Percentiles rank a stretch among this genome's conserved stretches.
phyloP scores from a whole-genome alignment of 2,113 vertebrate species.

The Cariama cristata region DNA sequence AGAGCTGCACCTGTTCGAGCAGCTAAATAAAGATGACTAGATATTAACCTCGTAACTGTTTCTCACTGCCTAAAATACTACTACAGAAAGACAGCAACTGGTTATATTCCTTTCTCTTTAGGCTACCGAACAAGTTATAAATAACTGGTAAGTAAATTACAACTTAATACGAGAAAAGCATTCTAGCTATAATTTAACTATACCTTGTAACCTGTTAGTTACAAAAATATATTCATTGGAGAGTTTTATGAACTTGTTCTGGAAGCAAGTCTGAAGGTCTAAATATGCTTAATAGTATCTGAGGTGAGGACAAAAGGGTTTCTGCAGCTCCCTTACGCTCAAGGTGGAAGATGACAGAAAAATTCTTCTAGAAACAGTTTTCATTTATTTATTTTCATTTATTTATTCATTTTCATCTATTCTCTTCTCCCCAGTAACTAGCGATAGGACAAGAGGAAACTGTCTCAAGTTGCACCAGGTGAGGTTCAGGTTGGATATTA shows the following conservation, averaged over 20 bases:
- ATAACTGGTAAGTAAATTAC: background rate
- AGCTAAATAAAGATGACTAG: background rate
- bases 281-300: background rate
- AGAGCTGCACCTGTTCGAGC: background rate
- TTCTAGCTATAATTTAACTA: background rate
- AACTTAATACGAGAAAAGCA: background rate
- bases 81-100: background rate
- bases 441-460: too few species aligned
- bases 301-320: background rate
- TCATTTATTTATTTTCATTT: background rate
- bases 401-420: too few species aligned
- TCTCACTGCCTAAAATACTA: background rate
- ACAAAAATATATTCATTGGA: background rate
- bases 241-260: background rate
- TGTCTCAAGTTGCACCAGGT: too few species aligned
- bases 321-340: background rate
- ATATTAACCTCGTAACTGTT: background rate
- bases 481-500: too few species aligned
- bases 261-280: background rate
- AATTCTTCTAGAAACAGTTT: background rate
- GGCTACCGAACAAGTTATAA: background rate
- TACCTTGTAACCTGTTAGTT: background rate
- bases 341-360: background rate
- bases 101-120: background rate
- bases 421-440: too few species aligned